Evolutionary conservation across 2,888 invertebrate species (phyloP), one percentile per base, ranked within the genome.

Genomic region (Neoitamus cyanurus): DNA sequence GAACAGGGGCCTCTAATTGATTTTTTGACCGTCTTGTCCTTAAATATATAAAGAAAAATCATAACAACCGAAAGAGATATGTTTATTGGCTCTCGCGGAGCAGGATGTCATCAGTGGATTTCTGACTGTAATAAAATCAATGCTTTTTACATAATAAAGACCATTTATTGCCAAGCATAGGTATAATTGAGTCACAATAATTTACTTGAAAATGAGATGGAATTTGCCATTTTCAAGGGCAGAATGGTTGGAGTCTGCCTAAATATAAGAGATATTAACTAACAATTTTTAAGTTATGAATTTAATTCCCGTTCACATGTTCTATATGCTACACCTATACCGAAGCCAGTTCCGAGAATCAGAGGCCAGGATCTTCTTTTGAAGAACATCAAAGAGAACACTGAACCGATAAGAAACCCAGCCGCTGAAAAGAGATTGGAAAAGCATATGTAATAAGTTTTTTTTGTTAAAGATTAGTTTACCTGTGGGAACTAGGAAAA

Each of bases 361-460:
- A 98, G 92, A 1, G 98, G 98, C 97, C 98, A 98, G 88, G 94
- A 93, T 91, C 95, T 94, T 89, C 96, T 92, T 90, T 94, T 95
- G 88, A 98, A 95, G 90, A 98, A 95, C 82, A 98, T 91, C 78
- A 97, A 89, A 1, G 98, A 97, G 88, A 96, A 93, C 70, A 97
- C 93, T 70, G 95, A 93, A 73, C 98, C 98, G 85, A 98, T 91
- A 70, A 95, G 91, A 72, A 96, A 88, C 85, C 98, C 98, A 88
- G 96, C 94, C 87, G 95, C 97, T 97, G 92, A 88, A 94, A 93
- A 87, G 87, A 89, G 87, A 85, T 86, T 85, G 68, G 85, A 15
- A 75, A 37, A 42, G 3, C 0, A 37, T 42, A 42, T n/a, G 15
- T 15, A 42, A 42, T 1, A 42, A n/a, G n/a, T 13, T n/a, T n/a